Base-by-base conservation (phyloP, 2,113 vertebrate genomes). In the Chaetorhynchus papuensis region DNA sequence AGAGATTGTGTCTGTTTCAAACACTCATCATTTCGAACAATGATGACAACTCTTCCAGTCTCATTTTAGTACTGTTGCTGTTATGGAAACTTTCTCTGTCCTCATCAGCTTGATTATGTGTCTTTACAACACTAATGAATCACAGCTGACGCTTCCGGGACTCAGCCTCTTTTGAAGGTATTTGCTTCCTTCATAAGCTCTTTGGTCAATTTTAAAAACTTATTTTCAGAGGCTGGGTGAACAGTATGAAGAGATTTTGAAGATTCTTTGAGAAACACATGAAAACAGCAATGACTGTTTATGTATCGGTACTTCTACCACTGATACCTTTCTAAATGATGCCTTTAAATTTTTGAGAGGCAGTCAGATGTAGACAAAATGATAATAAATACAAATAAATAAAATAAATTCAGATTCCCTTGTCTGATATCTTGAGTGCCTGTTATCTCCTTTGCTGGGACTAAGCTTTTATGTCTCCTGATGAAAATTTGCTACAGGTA, bases 1-100 rank as follows among this genome's bases (percentile, higher is more conserved):
- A 75, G 33, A 83, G 81, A 41, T 60, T 83, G 70, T 90, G 77
- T 49, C 81, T 89, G 45, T 65, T 80, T 96, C 84, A 93, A 89
- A 83, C 66, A 93, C 8, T 4, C 63, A 69, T 49, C 26, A 28
- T 56, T 90, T 56, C 79, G 93, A 92, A 95, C 84, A 91, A 91
- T 79, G 77, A 89, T 94, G 88, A 93, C 91, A 76, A 83, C 72
- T 89, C 72, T 60, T 87, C 52, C 76, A 83, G 66, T 83, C 78
- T 90, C 91, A 53, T 96, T 93, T 89, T 54, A 66, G 93, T 65
- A 45, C 74, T 80, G 65, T 72, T 72, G 53, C 75, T 87, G 65
- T 90, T 94, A 93, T 30, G 75, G 94, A 95, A 93, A 94, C 87
- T 95, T 95, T 95, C 87, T 80, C 94, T 79, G 75, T 72, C 84